Evolutionary conservation across 2,797 vertebrate genomes (phyloP).

Genomic region (Chromobotia macracanthus): DNA sequence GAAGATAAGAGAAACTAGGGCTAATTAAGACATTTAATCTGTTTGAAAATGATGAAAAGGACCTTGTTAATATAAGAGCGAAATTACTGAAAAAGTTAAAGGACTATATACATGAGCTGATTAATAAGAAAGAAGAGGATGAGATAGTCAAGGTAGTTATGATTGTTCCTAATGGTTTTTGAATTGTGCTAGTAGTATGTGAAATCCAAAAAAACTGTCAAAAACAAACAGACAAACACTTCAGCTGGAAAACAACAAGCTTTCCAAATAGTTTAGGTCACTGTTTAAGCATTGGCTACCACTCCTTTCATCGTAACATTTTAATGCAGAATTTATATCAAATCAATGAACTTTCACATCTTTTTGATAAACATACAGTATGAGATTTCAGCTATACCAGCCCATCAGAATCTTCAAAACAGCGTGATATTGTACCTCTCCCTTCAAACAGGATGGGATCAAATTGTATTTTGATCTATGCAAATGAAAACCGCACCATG

Average conservation of each 20-base stretch:
- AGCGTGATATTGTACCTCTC: slow-evolving; percentile 42
- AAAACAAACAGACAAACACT: slow-evolving; percentile 3
- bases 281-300: background rate
- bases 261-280: background rate
- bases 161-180: background rate
- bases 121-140: background rate
- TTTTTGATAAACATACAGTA: slow-evolving; percentile 3
- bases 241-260: background rate
- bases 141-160: no score
- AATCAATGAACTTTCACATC: slow-evolving; percentile 6
- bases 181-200: slow-evolving; percentile 5
- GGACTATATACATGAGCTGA: no score
- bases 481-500: slow-evolving; percentile 51
- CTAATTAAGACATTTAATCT: no score
- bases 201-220: no score
- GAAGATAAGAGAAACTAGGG: background rate
- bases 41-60: no score
- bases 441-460: slow-evolving; percentile 36
- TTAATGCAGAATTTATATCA: background rate
- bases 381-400: slow-evolving; percentile 12
- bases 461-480: slow-evolving; percentile 59
- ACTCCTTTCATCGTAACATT: background rate
- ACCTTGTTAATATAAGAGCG: no score
- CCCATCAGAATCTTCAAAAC: slow-evolving; percentile 22
- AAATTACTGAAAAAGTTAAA: no score